phyloP scores from a whole-genome alignment of 2,888 invertebrate species.

The Cheilosia vernalis region DNA sequence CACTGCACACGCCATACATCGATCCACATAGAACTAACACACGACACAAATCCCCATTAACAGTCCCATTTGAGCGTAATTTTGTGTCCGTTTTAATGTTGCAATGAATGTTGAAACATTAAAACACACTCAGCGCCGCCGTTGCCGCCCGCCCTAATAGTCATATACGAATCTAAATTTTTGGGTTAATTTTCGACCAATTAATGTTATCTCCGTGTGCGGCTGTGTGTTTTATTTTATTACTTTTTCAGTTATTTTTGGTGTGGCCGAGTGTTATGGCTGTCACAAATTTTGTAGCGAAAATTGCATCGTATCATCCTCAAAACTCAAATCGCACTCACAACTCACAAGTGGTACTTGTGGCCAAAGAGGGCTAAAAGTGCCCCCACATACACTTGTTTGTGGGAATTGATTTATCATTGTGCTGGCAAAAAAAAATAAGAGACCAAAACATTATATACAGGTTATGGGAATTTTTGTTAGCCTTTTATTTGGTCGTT shows the following conservation, averaged over 20 bases:
- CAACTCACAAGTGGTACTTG: constrained; percentile 38
- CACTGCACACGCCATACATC: not conserved
- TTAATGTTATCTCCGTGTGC: constrained; percentile 60
- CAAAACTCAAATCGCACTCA: constrained; percentile 27
- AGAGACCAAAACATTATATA: not conserved
- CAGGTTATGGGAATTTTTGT: constrained; percentile 37
- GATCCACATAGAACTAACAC: constrained; percentile 33
- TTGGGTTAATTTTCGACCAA: constrained; percentile 65
- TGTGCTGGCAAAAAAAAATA: constrained; percentile 27
- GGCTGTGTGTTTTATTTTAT: not conserved
- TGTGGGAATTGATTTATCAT: constrained; percentile 70
- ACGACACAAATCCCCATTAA: constrained; percentile 52
- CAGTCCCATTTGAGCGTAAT: constrained; percentile 43
- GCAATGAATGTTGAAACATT: constrained; percentile 68
- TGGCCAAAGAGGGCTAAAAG: constrained; percentile 23
- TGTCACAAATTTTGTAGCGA: not conserved
- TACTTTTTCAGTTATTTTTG: constrained; percentile 6
- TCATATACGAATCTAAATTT: constrained; percentile 38
- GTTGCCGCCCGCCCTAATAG: not conserved
- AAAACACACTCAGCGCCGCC: constrained; percentile 49
- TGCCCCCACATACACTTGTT: constrained; percentile 36
- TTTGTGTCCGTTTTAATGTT: constrained; percentile 66
- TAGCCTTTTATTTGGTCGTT: constrained; percentile 65
- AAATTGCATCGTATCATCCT: constrained; percentile 50
- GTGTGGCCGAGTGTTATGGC: not conserved